Conservation (phyloP, 2,888 invertebrate genomes). For the Tipula vernalis region DNA sequence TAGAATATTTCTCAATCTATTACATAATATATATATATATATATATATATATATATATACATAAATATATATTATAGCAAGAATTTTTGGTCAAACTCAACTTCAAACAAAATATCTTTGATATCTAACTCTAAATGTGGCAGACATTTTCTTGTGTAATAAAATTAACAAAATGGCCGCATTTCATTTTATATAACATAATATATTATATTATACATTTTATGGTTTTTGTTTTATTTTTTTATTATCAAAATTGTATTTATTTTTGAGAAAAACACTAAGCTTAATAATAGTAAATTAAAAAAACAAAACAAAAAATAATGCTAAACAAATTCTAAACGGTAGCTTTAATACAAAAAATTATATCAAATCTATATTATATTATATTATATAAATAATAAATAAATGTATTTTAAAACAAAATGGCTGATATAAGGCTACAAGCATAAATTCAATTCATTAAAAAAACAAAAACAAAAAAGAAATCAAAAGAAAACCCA, state of each 20-base stretch:
- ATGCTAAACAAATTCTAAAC: background rate
- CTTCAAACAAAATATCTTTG: background rate
- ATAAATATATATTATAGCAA: no score
- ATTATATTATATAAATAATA: background rate
- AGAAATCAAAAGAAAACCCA: background rate
- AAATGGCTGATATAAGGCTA: background rate
- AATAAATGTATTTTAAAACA: background rate
- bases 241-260: background rate
- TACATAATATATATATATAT: background rate
- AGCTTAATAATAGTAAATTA: background rate
- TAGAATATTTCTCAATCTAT: background rate
- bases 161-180: conserved; percentile 9
- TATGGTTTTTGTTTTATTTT: background rate
- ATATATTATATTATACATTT: background rate
- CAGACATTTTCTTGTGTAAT: background rate
- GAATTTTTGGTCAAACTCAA: background rate
- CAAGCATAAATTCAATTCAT: background rate
- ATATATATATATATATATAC: no score
- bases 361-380: background rate
- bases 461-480: background rate
- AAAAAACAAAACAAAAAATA: background rate
- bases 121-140: background rate
- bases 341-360: background rate
- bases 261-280: background rate
- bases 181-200: background rate